phyloP scores from a whole-genome alignment of 1,140 invertebrate species.

The Piezodorus guildinii region DNA sequence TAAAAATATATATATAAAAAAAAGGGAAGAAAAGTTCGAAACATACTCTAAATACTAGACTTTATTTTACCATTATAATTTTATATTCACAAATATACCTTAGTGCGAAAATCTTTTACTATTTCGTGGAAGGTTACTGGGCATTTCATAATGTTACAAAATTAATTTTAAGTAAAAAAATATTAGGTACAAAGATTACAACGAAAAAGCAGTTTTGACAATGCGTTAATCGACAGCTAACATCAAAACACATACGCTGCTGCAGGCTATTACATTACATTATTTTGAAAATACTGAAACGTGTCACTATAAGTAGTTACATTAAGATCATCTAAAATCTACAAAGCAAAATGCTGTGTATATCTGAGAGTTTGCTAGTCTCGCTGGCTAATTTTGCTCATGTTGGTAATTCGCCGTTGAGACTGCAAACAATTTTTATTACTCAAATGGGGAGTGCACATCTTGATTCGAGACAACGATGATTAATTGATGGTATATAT shows the following conservation, averaged over 20 bases:
- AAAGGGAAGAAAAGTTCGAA: too few species aligned
- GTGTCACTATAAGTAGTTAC: conserved; percentile 14
- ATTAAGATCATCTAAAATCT: conserved; percentile 12
- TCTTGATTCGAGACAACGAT: neutral
- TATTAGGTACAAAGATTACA: conserved; percentile 2
- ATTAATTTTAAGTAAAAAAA: conserved; percentile 6
- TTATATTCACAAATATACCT: too few species aligned
- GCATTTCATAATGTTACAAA: neutral
- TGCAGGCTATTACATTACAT: neutral
- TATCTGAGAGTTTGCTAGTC: neutral
- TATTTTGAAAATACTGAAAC: conserved; percentile 10
- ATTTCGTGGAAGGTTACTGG: neutral
- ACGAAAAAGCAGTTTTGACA: neutral
- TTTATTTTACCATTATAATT: too few species aligned
- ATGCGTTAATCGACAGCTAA: too few species aligned
- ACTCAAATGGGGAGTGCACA: too few species aligned
- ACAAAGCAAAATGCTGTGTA: conserved; percentile 17
- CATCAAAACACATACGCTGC: too few species aligned
- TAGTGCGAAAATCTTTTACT: too few species aligned
- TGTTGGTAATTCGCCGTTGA: too few species aligned
- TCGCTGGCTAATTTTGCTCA: neutral
- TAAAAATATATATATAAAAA: too few species aligned
- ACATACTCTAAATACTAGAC: too few species aligned
- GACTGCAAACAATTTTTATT: too few species aligned
- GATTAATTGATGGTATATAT: neutral